Conservation (phyloP, 2,113 vertebrate genomes). For the Boulengerochromis microlepis region DNA sequence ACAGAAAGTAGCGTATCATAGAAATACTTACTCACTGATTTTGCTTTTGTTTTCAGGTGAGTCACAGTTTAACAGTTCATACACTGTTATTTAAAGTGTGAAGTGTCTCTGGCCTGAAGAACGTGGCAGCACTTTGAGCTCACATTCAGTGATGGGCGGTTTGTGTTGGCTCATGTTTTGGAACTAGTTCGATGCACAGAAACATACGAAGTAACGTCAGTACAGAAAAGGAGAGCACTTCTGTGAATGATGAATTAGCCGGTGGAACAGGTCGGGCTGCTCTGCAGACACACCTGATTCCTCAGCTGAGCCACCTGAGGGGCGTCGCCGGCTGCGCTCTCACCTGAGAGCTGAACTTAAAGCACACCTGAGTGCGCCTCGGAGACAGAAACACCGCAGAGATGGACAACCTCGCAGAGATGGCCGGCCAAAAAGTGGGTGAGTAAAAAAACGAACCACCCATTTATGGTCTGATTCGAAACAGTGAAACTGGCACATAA, state of each 20-base stretch:
- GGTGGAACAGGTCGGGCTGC: slow-evolving; percentile 4
- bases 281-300: not conserved
- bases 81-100: not conserved
- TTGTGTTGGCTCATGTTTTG: not conserved
- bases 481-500: rapidly evolving
- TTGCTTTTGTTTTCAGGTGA: not conserved
- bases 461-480: not conserved
- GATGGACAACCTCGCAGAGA: not conserved
- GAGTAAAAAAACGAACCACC: not conserved
- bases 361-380: not conserved
- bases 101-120: not conserved
- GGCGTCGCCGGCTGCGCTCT: rapidly evolving
- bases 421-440: slow-evolving; percentile 49
- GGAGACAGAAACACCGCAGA: not conserved
- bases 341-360: not conserved
- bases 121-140: not conserved
- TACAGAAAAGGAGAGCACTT: rapidly evolving
- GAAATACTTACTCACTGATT: not conserved
- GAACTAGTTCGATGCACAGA: not conserved
- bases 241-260: not conserved
- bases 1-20: not conserved
- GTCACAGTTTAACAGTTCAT: not conserved
- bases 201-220: not conserved
- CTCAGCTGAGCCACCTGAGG: not conserved
- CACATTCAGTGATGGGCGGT: not conserved